Evolutionary conservation across 1,140 invertebrate species (phyloP).

Genomic region (Tachypleus tridentatus): DNA sequence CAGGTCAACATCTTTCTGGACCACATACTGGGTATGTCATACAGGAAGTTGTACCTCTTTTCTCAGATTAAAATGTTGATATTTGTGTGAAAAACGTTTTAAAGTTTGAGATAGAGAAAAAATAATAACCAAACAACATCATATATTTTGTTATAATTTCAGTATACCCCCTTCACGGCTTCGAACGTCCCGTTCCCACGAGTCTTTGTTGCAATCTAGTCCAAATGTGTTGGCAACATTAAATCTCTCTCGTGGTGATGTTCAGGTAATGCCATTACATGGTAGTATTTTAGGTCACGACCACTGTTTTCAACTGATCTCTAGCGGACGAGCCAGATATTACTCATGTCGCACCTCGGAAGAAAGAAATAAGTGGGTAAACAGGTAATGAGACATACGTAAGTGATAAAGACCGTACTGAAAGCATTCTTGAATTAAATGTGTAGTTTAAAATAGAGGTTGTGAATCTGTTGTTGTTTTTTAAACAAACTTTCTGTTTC

Average conservation of each 20-base stretch:
- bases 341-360: constrained; percentile 75
- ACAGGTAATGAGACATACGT: constrained; percentile 45
- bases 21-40: too few species aligned
- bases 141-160: background rate
- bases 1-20: too few species aligned
- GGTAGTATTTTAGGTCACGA: constrained; percentile 72
- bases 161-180: constrained; percentile 30
- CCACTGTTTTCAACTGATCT: constrained; percentile 72
- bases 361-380: constrained; percentile 79
- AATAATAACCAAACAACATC: too few species aligned
- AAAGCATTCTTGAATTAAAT: too few species aligned
- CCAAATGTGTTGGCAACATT: constrained; percentile 62
- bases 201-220: constrained; percentile 64
- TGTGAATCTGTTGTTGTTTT: too few species aligned
- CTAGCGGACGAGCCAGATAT: constrained; percentile 55
- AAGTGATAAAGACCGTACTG: too few species aligned
- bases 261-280: constrained; percentile 60
- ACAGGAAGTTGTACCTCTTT: too few species aligned
- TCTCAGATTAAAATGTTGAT: too few species aligned
- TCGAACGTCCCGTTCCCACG: constrained; percentile 67
- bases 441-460: too few species aligned
- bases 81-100: too few species aligned
- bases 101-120: too few species aligned
- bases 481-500: too few species aligned
- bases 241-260: constrained; percentile 40